Percentiles rank a stretch among this genome's conserved stretches.
These are phyloP conservation scores for Scyliorhinus canicula DNA, from an alignment of 2,797 vertebrate species.

Conservation along the genomic window DNA sequence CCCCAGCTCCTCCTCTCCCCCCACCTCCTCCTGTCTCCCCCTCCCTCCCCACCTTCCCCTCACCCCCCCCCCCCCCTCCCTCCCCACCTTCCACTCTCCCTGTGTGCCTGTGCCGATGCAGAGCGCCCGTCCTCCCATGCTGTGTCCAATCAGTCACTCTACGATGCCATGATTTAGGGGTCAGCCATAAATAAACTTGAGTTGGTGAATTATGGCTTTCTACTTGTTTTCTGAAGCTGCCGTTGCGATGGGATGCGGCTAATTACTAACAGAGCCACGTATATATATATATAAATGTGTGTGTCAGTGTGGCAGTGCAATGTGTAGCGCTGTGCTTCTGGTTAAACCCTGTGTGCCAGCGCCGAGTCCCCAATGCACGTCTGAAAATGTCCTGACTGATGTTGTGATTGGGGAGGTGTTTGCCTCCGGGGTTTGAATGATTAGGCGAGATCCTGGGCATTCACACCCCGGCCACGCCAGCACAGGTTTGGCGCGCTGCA, in stretches of 20 bases:
- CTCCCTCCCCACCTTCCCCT: too few relatives aligned
- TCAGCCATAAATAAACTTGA: conserved; percentile 61
- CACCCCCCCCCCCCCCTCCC: too few relatives aligned
- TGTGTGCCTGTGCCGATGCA: conserved; percentile 47
- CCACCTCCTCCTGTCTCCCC: not conserved
- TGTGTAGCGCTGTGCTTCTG: not conserved
- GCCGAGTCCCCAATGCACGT: not conserved
- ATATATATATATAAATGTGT: not conserved
- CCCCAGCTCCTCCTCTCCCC: too few relatives aligned
- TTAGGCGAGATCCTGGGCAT: not conserved
- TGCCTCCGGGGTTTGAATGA: not conserved
- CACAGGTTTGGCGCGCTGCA: not conserved
- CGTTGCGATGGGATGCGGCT: conserved; percentile 54
- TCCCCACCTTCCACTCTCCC: not conserved
- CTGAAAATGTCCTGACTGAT: not conserved
- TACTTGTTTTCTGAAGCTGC: conserved; percentile 47
- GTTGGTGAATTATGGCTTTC: conserved; percentile 62
- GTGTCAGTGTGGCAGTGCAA: not conserved
- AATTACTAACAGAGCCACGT: conserved; percentile 58
- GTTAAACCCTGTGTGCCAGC: not conserved
- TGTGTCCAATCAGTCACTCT: conserved; percentile 66
- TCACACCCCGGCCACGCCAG: not conserved
- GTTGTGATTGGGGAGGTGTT: not conserved
- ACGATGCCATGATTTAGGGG: conserved; percentile 59
- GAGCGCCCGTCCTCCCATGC: conserved; percentile 57